phyloP scores from a whole-genome alignment of 1,140 invertebrate genomes.

The Papilio glaucus region DNA sequence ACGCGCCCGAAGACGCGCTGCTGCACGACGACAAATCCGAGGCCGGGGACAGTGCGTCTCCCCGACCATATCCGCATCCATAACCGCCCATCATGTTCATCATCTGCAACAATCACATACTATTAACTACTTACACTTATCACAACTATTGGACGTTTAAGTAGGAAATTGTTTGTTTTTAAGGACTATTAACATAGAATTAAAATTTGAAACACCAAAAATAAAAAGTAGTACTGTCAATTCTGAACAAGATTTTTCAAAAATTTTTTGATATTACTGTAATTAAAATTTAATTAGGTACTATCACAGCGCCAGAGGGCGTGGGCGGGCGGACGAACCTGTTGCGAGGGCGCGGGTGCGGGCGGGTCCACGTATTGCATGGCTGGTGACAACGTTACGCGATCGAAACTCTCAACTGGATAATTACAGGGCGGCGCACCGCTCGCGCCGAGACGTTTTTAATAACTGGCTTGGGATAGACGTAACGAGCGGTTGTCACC shows the following conservation, averaged over 20 bases:
- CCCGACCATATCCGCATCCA: slow-evolving; percentile 68
- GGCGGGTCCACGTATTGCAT: slow-evolving; percentile 81
- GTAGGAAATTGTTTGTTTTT: background rate
- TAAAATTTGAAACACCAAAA: background rate
- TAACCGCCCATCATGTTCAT: slow-evolving; percentile 74
- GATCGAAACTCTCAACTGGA: slow-evolving; percentile 75
- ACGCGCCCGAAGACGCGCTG: slow-evolving; percentile 71
- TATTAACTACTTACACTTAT: slow-evolving; percentile 27
- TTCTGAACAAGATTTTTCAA: background rate
- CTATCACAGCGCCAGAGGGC: slow-evolving; percentile 39
- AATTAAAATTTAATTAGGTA: slow-evolving; percentile 10
- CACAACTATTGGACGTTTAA: background rate
- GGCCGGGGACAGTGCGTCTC: slow-evolving; percentile 72
- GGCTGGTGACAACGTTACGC: slow-evolving; percentile 77
- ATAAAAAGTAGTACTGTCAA: too few relatives aligned
- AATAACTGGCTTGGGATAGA: slow-evolving; percentile 84
- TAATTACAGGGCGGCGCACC: slow-evolving; percentile 83
- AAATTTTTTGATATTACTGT: slow-evolving; percentile 5
- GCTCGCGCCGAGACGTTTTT: slow-evolving; percentile 84
- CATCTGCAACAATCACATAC: slow-evolving; percentile 64
- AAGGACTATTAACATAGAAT: background rate
- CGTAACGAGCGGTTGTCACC: slow-evolving; percentile 83
- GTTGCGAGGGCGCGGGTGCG: slow-evolving; percentile 76
- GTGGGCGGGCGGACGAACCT: slow-evolving; percentile 75
- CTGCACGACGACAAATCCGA: slow-evolving; percentile 76